A percentile compares a stretch with the other conserved stretches of the same genome.
These are phyloP conservation scores for Crematogaster levior DNA, from an alignment of 2,888 invertebrate genomes.

Conservation along the genomic window DNA sequence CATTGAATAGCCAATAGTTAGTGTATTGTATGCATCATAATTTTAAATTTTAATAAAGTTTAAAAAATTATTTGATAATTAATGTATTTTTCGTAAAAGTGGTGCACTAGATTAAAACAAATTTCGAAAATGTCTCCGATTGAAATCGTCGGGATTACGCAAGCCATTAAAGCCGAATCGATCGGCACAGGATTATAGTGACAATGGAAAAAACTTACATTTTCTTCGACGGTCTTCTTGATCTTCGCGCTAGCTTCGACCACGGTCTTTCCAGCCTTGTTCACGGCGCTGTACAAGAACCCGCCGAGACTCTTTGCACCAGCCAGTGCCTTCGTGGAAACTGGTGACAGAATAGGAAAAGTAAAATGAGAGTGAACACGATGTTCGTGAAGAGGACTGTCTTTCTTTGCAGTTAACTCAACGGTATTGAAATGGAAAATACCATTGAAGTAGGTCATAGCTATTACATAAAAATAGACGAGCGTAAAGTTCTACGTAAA, in stretches of 20 bases:
- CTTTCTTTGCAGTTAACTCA: conserved; percentile 1
- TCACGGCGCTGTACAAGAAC: conserved; percentile 97
- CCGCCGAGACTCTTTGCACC: conserved; percentile 96
- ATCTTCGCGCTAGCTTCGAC: conserved; percentile 96
- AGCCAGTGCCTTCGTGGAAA: conserved; percentile 95
- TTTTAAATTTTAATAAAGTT: background rate
- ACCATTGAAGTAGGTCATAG: background rate
- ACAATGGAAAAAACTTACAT: conserved; percentile 88
- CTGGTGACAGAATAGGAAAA: conserved; percentile 85
- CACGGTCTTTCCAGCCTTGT: conserved; percentile 97
- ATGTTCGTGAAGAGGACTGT: conserved; percentile 5
- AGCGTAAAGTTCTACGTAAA: background rate
- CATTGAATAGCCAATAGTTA: background rate
- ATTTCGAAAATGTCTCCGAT: conserved; percentile 2
- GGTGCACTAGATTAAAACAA: background rate
- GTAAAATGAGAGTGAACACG: conserved; percentile 44
- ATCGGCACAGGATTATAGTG: conserved; percentile 17
- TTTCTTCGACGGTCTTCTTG: conserved; percentile 98
- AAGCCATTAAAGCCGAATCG: conserved; percentile 11
- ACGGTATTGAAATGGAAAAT: background rate
- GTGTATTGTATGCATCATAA: background rate
- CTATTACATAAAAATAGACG: background rate
- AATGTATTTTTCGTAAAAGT: background rate
- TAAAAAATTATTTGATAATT: background rate
- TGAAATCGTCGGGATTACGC: background rate